A percentile compares a stretch with the other conserved stretches of the same genome.
phyloP scores from a whole-genome alignment of 2,113 vertebrate genomes.

The Glaucomys volans region DNA sequence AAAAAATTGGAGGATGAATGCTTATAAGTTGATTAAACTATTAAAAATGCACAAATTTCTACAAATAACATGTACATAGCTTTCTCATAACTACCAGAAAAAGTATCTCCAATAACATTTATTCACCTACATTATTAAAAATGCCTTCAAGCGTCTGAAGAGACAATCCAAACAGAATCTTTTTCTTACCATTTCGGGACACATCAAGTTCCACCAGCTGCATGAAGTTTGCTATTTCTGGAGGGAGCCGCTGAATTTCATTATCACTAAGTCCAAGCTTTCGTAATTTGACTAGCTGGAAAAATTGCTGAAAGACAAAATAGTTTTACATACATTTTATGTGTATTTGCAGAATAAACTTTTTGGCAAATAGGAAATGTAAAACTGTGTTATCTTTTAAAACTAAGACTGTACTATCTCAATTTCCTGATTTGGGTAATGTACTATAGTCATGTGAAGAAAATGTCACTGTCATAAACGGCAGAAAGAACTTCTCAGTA shows the following conservation, averaged over 20 bases:
- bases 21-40: neutral
- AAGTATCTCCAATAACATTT: neutral
- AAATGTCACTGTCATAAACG: neutral
- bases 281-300: slow-evolving; percentile 96
- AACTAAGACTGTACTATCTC: neutral
- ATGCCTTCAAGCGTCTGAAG: neutral
- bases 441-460: neutral
- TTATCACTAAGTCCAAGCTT: slow-evolving; percentile 99
- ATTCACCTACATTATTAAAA: neutral
- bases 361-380: neutral
- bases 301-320: slow-evolving; percentile 94
- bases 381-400: slow-evolving; percentile 14
- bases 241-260: slow-evolving; percentile 96
- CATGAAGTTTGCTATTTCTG: slow-evolving; percentile 98
- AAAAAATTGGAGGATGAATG: neutral
- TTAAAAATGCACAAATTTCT: neutral
- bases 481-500: neutral
- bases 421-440: neutral
- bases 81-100: slow-evolving; percentile 5
- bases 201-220: slow-evolving; percentile 97
- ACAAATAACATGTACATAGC: neutral
- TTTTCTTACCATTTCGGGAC: slow-evolving; percentile 95
- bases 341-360: neutral
- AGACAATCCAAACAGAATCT: neutral
- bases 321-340: slow-evolving; percentile 41